Percentiles rank a stretch among this genome's conserved stretches.
Evolutionary conservation across 2,888 invertebrate species (phyloP).

Genomic region (Liopterus haemorrhoidalis): DNA sequence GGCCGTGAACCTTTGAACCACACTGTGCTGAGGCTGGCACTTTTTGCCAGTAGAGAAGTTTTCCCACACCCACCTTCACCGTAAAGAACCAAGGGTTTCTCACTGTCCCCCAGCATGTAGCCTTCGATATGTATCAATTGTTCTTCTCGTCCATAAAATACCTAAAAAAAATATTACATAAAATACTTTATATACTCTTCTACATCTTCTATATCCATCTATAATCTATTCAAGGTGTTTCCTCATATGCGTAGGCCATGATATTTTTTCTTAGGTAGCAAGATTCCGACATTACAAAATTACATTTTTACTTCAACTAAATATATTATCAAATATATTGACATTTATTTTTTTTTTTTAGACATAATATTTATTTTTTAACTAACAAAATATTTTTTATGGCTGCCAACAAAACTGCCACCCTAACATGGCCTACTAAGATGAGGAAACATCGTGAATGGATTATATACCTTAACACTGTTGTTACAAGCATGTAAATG

Average conservation of each 20-base stretch:
- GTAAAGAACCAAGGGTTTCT: slow-evolving; percentile 84
- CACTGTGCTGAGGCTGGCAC: slow-evolving; percentile 69
- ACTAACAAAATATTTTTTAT: too few relatives aligned
- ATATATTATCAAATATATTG: too few relatives aligned
- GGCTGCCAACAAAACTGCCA: too few relatives aligned
- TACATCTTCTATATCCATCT: too few relatives aligned
- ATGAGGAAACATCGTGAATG: too few relatives aligned
- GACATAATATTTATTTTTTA: neutral
- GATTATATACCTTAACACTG: slow-evolving; percentile 69
- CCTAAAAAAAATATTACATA: slow-evolving; percentile 44
- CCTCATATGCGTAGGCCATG: too few relatives aligned
- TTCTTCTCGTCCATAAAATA: slow-evolving; percentile 89
- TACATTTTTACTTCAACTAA: too few relatives aligned
- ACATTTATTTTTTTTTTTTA: neutral
- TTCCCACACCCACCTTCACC: slow-evolving; percentile 98
- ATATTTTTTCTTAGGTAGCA: too few relatives aligned
- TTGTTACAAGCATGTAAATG: slow-evolving; percentile 94
- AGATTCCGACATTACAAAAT: too few relatives aligned
- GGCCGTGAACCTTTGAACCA: slow-evolving; percentile 75
- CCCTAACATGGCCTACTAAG: too few relatives aligned
- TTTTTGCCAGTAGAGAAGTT: slow-evolving; percentile 89
- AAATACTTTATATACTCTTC: too few relatives aligned
- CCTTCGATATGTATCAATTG: slow-evolving; percentile 72
- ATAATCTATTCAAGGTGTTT: too few relatives aligned
- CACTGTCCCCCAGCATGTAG: slow-evolving; percentile 78